Evolutionary conservation across 2,888 invertebrate species (phyloP), one percentile per base, ranked within the genome.

Genomic region (Diarsia rubi): DNA sequence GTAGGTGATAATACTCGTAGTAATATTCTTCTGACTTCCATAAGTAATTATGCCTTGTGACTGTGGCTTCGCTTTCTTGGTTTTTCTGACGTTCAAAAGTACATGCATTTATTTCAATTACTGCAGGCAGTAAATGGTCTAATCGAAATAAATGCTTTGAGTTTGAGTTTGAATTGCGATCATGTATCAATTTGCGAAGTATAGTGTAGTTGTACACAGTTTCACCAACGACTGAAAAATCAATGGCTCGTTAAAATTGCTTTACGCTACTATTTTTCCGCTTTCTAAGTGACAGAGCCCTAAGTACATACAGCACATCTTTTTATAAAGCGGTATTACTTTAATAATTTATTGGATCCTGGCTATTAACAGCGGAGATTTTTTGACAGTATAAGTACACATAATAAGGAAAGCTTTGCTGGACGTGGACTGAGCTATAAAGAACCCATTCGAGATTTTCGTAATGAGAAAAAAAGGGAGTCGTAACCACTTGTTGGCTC

Each of bases 281-380:
- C 73, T 79, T 49, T 37, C 44, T 16, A 37, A 59, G 45, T 45
- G 27, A 14, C 68, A 2, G 0, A 14, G 6, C 14, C 59, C 47
- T 71, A n/a, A 47, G 24, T 67, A 67, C 45, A 60, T 44, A 67
- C 47, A 37, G 21, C 65, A 45, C 37, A 37, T 66, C 64, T 72
- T 75, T 24, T 71, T 72, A 69, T 42, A 24, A 65, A 54, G 68
- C 65, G 49, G 49, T 62, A 71, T 75, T 80, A 75, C 67, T 52
- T 27, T 44, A 65, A 71, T 80, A 80, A 80, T 80, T 80, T 71
- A 60, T 75, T 69, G 65, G 37, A 52, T 54, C 60, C 47, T 47
- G 19, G 69, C 54, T 80, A 75, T 80, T 71, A 62, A 73, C 74
- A 31, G 9, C 37, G 1, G n/a, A 68, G 68, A 42, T 54, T 80